Percentiles rank a stretch among this genome's conserved stretches.
Evolutionary conservation across 2,797 vertebrate species (phyloP).

Genomic region (Helicolenus hilgendorfi): DNA sequence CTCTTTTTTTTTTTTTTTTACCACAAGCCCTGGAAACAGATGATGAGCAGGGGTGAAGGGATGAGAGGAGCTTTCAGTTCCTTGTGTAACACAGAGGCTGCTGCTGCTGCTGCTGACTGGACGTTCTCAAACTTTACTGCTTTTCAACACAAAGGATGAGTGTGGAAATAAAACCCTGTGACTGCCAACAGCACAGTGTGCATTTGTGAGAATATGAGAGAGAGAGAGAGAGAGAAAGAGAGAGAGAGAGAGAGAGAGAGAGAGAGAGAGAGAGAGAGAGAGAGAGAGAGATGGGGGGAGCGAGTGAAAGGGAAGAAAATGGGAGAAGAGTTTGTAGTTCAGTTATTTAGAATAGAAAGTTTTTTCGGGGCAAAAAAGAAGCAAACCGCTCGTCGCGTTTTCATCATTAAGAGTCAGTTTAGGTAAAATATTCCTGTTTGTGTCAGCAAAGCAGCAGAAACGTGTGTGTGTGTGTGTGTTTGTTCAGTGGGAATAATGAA

Average conservation of each 20-base stretch:
- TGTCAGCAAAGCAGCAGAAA: constrained; percentile 29
- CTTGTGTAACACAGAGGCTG: constrained; percentile 54
- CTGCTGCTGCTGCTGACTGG: constrained; percentile 64
- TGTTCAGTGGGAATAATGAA: constrained; percentile 73
- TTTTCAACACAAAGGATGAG: constrained; percentile 54
- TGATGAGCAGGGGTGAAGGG: constrained; percentile 55
- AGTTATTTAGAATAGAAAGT: constrained; percentile 22
- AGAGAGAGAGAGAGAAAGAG: background rate
- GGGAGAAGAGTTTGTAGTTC: constrained; percentile 16
- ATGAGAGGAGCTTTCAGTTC: constrained; percentile 56
- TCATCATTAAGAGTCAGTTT: constrained; percentile 26
- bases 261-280: background rate
- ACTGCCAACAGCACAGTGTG: constrained; percentile 46
- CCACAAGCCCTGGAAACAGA: constrained; percentile 65
- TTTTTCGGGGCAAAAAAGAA: background rate
- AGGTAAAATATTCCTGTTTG: constrained; percentile 17
- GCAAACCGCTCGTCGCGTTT: background rate
- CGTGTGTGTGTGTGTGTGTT: constrained; percentile 6
- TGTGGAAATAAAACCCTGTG: constrained; percentile 57
- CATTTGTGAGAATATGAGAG: background rate
- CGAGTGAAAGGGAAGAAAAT: constrained; percentile 11
- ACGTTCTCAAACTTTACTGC: constrained; percentile 73
- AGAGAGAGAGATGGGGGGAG: background rate
- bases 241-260: background rate
- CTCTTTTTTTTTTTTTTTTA: constrained; percentile 22